phyloP scores from a whole-genome alignment of 2,888 invertebrate species.

The Drosophila quasianomalipes region DNA sequence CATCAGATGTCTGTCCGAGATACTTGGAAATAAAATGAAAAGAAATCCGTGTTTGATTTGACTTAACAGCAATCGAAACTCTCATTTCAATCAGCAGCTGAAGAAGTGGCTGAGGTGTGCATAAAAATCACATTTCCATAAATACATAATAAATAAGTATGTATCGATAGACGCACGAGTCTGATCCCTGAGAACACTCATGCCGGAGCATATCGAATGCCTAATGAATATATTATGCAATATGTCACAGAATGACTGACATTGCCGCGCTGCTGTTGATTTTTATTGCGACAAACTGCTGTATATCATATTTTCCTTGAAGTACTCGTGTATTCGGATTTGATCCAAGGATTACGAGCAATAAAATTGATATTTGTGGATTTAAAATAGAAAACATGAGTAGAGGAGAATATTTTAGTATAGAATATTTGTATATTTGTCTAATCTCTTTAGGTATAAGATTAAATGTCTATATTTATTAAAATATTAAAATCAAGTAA shows the following conservation, averaged over 20 bases:
- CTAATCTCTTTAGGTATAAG: background rate
- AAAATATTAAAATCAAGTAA: background rate
- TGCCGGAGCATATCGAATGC: constrained; percentile 53
- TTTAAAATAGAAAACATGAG: background rate
- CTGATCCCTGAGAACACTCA: constrained; percentile 28
- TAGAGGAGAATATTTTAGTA: rapidly evolving
- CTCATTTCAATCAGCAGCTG: constrained; percentile 51
- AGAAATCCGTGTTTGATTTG: constrained; percentile 23
- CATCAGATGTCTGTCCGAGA: background rate
- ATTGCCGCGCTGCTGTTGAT: constrained; percentile 44
- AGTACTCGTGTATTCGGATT: background rate
- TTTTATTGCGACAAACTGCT: constrained; percentile 32
- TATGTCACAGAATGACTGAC: constrained; percentile 25
- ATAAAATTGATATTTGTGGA: constrained; percentile 11
- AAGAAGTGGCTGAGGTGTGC: constrained; percentile 36
- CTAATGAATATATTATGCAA: constrained; percentile 52
- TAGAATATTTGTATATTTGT: background rate
- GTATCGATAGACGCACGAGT: constrained; percentile 18
- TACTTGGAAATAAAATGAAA: constrained; percentile 23
- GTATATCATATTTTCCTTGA: constrained; percentile 2
- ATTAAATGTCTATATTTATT: background rate
- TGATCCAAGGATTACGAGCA: background rate
- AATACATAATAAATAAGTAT: constrained; percentile 31
- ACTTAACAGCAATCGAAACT: constrained; percentile 6
- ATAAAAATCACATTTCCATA: constrained; percentile 24